phyloP scores from a whole-genome alignment of 2,113 vertebrate genomes.

The Rhegmatorhina hoffmannsi region DNA sequence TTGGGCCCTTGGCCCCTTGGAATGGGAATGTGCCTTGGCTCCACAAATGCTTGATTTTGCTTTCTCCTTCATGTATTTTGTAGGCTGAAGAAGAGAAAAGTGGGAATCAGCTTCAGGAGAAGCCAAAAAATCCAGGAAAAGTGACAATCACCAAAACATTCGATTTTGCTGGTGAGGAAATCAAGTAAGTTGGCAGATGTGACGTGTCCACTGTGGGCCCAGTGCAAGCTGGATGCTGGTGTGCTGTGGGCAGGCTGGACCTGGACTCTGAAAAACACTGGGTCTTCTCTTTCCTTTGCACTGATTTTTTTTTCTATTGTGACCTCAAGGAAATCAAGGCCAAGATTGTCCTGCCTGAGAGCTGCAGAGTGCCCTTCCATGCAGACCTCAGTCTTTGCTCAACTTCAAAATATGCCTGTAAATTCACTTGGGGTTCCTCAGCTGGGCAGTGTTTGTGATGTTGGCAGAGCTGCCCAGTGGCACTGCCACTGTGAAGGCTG shows the following conservation, averaged over 20 bases:
- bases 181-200: conserved; percentile 79
- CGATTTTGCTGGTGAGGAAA: conserved; percentile 95
- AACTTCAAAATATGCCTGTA: neutral
- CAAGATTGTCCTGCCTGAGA: neutral
- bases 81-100: conserved; percentile 73
- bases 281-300: neutral
- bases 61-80: neutral
- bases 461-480: neutral
- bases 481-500: neutral
- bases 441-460: neutral
- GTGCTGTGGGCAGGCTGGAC: neutral
- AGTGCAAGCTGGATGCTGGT: neutral
- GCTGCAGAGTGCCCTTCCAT: neutral
- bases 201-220: rapidly evolving
- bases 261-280: rapidly evolving
- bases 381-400: neutral
- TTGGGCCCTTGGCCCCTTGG: neutral
- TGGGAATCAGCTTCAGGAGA: conserved; percentile 61
- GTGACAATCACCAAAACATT: conserved; percentile 92
- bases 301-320: neutral
- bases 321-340: neutral
- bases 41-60: neutral
- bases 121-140: conserved; percentile 77
- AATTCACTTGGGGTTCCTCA: neutral
- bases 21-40: neutral